A percentile compares a stretch with the other conserved stretches of the same genome.
These are phyloP conservation scores for Colletes latitarsis DNA, from an alignment of 1,140 invertebrate species.

Conservation along the genomic window DNA sequence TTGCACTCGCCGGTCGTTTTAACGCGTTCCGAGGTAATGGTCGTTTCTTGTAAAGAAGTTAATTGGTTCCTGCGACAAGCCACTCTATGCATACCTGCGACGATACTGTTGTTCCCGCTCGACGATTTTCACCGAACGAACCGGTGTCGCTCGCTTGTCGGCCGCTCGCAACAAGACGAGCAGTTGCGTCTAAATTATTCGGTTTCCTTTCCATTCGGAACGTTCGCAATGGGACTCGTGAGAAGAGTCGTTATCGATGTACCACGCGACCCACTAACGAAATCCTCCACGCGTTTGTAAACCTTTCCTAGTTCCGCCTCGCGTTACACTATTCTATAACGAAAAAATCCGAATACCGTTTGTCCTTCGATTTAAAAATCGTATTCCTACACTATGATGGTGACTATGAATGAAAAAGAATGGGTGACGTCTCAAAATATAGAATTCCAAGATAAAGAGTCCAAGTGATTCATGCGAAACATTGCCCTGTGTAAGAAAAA, in stretches of 20 bases:
- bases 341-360: too few relatives aligned
- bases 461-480: too few relatives aligned
- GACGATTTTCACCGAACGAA: constrained; percentile 45
- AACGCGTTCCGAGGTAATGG: constrained; percentile 64
- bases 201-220: not conserved
- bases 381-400: too few relatives aligned
- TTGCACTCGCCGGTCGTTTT: constrained; percentile 53
- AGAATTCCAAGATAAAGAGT: too few relatives aligned
- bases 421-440: too few relatives aligned
- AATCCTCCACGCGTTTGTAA: constrained; percentile 7
- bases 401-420: too few relatives aligned
- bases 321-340: not conserved
- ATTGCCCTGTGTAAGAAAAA: too few relatives aligned
- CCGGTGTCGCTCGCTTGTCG: constrained; percentile 10
- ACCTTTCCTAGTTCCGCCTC: too few relatives aligned
- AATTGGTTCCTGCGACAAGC: constrained; percentile 68
- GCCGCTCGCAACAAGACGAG: constrained; percentile 22
- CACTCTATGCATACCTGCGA: constrained; percentile 44
- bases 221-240: not conserved
- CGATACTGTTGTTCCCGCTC: constrained; percentile 29
- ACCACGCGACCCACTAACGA: constrained; percentile 17
- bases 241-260: constrained; percentile 40
- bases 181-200: constrained; percentile 19
- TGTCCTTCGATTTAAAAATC: too few relatives aligned
- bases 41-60: constrained; percentile 72